These are phyloP conservation scores for Stenoptilia bipunctidactyla DNA, from an alignment of 2,888 invertebrate species.

Conservation along the genomic window DNA sequence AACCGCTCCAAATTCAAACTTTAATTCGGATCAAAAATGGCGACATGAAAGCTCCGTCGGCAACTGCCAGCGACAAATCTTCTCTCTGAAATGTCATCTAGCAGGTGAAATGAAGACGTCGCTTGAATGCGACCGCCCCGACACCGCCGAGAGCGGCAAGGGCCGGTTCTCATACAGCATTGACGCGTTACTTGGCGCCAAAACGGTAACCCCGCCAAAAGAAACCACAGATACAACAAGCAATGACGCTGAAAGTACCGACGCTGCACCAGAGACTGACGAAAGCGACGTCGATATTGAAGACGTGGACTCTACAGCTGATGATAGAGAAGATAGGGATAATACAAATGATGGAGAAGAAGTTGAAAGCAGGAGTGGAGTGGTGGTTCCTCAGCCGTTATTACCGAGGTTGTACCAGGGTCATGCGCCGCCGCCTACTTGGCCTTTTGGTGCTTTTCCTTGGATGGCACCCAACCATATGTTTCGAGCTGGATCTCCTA, in stretches of 20 bases:
- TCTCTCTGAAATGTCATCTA: constrained; percentile 41
- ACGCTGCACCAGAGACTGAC: constrained; percentile 43
- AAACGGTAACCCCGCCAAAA: constrained; percentile 35
- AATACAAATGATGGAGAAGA: constrained; percentile 54
- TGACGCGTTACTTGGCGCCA: constrained; percentile 71
- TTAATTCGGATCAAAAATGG: constrained; percentile 4
- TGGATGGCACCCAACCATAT: constrained; percentile 75
- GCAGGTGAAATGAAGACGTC: constrained; percentile 67
- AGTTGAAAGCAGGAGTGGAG: constrained; percentile 58
- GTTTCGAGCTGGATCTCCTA: constrained; percentile 71
- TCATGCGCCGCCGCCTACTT: constrained; percentile 62
- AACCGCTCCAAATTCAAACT: not conserved
- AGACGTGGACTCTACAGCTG: constrained; percentile 50
- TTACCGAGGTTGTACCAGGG: constrained; percentile 72
- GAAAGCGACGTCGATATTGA: constrained; percentile 67
- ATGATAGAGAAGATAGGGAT: constrained; percentile 45
- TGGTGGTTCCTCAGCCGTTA: constrained; percentile 77
- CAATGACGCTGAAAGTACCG: constrained; percentile 52
- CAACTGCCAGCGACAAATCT: not conserved
- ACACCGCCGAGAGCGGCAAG: constrained; percentile 64
- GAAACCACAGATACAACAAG: constrained; percentile 39
- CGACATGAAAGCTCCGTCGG: not conserved
- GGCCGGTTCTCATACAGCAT: constrained; percentile 82
- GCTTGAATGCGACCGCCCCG: constrained; percentile 64
- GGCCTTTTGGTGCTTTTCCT: constrained; percentile 77